A percentile compares a stretch with the other conserved stretches of the same genome.
Conservation (phyloP, 2,888 invertebrate species). For the Tenodera sinensis region DNA sequence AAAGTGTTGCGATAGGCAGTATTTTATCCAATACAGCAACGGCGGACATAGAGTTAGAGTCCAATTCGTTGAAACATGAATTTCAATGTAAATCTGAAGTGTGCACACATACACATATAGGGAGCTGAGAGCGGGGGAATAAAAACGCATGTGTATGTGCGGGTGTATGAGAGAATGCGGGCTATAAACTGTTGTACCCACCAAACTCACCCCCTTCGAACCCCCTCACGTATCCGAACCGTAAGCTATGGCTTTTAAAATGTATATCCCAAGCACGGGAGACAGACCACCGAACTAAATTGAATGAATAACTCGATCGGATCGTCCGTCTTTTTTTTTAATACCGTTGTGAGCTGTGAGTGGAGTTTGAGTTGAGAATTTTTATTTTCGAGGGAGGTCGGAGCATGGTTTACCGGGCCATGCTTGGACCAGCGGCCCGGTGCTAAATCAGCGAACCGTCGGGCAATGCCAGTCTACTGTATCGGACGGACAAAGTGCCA, state of each 20-base stretch:
- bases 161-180: neutral
- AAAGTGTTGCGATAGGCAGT: neutral
- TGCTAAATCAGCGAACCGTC: conserved; percentile 4
- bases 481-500: neutral
- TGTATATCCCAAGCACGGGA: neutral
- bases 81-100: conserved; percentile 8
- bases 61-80: conserved; percentile 4
- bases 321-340: neutral
- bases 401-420: conserved; percentile 6
- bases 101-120: neutral
- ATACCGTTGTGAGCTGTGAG: neutral
- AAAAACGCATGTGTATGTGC: neutral
- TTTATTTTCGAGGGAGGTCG: neutral
- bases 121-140: neutral
- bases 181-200: neutral
- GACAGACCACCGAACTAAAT: neutral
- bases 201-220: neutral
- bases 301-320: conserved; percentile 10
- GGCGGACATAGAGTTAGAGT: neutral
- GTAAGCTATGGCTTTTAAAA: conserved; percentile 7
- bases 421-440: neutral
- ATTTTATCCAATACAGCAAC: neutral
- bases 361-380: neutral
- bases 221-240: neutral
- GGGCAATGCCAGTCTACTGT: neutral